phyloP scores from a whole-genome alignment of 2,797 vertebrate genomes.

The Sebastes hubbsi region DNA sequence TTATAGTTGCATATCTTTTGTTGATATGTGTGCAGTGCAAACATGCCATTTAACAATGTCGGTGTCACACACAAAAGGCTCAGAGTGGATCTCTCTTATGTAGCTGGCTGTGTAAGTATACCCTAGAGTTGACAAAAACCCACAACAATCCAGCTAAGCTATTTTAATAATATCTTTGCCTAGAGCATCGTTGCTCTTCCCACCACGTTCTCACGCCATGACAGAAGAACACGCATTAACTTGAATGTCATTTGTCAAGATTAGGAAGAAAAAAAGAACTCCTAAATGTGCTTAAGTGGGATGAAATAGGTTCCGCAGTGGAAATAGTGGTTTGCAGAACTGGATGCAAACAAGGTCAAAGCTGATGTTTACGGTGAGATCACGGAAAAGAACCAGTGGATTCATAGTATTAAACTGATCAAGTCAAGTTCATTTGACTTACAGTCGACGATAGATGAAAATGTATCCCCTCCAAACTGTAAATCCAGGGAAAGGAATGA shows the following conservation, averaged over 20 bases:
- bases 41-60: constrained; percentile 24
- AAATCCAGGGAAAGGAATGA: not conserved
- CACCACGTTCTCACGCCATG: constrained; percentile 18
- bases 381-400: not conserved
- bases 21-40: constrained; percentile 3
- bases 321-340: not conserved
- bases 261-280: not conserved
- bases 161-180: constrained; percentile 40
- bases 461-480: not conserved
- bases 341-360: not conserved
- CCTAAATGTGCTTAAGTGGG: not conserved
- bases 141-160: constrained; percentile 34
- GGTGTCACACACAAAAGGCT: not conserved
- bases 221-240: not conserved
- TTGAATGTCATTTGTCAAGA: not conserved
- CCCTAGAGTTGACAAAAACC: not conserved
- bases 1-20: not conserved
- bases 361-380: not conserved
- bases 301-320: not conserved
- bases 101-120: not conserved
- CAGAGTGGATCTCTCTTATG: not conserved
- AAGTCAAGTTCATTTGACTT: not conserved
- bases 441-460: not conserved
- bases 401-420: not conserved
- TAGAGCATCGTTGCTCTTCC: not conserved